Evolutionary conservation across 2,888 invertebrate genomes (phyloP).

Genomic region (Heliconius hortense): DNA sequence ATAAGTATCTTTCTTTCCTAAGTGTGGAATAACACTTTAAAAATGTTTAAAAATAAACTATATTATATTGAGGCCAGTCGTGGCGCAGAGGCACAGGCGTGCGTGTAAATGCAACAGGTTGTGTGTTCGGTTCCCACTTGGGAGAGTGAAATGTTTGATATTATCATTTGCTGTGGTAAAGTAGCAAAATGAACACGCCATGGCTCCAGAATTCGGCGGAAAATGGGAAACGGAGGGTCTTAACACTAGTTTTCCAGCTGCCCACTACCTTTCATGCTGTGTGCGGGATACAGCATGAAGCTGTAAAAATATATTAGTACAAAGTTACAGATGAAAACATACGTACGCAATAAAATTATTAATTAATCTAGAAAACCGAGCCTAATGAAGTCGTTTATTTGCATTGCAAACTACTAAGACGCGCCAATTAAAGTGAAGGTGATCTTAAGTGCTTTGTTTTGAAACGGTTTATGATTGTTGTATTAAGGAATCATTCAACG

Average conservation of each 20-base stretch:
- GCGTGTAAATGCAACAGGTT: too few relatives aligned
- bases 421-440: slow-evolving; percentile 34
- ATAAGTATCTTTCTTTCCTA: too few relatives aligned
- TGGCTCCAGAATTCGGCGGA: neutral
- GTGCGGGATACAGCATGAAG: neutral
- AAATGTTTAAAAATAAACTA: too few relatives aligned
- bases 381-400: slow-evolving; percentile 43
- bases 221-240: neutral
- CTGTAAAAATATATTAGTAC: neutral
- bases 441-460: slow-evolving; percentile 28
- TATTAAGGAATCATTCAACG: neutral
- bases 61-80: too few relatives aligned
- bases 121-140: too few relatives aligned
- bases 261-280: neutral
- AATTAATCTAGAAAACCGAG: slow-evolving; percentile 40
- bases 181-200: too few relatives aligned
- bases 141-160: too few relatives aligned
- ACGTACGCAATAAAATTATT: slow-evolving; percentile 19
- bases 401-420: slow-evolving; percentile 39
- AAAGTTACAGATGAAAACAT: neutral
- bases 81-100: too few relatives aligned
- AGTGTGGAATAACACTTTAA: too few relatives aligned
- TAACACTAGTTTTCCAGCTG: neutral
- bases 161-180: too few relatives aligned
- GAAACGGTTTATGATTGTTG: slow-evolving; percentile 15